Percentiles rank a stretch among this genome's conserved stretches.
These are phyloP conservation scores for Holacanthella duospinosa DNA, from an alignment of 2,888 invertebrate species.

Conservation along the genomic window DNA sequence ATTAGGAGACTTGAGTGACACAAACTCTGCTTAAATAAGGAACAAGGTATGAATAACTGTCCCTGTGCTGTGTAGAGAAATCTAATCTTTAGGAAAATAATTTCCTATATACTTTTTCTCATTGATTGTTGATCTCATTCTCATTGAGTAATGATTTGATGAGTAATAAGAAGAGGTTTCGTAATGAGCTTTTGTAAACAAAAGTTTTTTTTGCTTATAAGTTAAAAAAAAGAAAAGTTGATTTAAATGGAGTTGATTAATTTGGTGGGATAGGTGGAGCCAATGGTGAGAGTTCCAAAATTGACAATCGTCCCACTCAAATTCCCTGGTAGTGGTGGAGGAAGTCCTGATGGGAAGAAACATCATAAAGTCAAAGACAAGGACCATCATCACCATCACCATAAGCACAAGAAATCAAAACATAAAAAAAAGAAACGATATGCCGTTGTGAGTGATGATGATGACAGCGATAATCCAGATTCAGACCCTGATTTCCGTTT, in stretches of 20 bases:
- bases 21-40: too few relatives aligned
- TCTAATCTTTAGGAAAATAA: too few relatives aligned
- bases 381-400: slow-evolving; percentile 29
- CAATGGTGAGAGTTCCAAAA: slow-evolving; percentile 41
- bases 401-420: slow-evolving; percentile 37
- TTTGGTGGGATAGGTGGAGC: slow-evolving; percentile 12
- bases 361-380: slow-evolving; percentile 29
- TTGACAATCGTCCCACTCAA: slow-evolving; percentile 43
- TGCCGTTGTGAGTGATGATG: slow-evolving; percentile 53
- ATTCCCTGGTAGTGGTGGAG: slow-evolving; percentile 26
- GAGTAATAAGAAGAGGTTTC: too few relatives aligned
- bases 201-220: too few relatives aligned
- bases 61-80: too few relatives aligned
- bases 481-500: slow-evolving; percentile 38
- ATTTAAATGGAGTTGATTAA: not conserved
- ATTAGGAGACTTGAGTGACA: too few relatives aligned
- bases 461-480: slow-evolving; percentile 48
- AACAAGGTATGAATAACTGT: too few relatives aligned
- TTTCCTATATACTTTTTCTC: too few relatives aligned
- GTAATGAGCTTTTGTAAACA: too few relatives aligned
- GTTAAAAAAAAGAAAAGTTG: too few relatives aligned
- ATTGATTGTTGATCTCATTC: too few relatives aligned
- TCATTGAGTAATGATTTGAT: too few relatives aligned
- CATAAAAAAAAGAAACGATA: slow-evolving; percentile 49
- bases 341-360: slow-evolving; percentile 9